Evolutionary conservation across 2,113 vertebrate species (phyloP).

Genomic region (Vicugna pacos): DNA sequence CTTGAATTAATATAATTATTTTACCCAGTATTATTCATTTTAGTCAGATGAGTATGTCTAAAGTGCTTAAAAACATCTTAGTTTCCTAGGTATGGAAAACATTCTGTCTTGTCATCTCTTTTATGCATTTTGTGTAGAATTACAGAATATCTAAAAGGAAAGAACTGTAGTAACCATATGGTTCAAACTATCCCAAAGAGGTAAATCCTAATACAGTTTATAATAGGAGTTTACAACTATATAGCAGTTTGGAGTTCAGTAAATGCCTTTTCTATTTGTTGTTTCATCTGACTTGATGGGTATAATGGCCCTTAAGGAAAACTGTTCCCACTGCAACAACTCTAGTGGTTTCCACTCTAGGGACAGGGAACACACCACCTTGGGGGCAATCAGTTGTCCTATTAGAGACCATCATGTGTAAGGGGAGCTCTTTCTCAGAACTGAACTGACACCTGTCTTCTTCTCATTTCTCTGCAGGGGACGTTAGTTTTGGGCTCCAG

Average conservation of each 20-base stretch:
- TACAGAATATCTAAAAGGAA: not conserved
- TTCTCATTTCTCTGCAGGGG: not conserved
- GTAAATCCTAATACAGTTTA: not conserved
- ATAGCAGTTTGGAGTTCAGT: not conserved
- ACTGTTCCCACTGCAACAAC: not conserved
- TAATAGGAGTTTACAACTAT: constrained; percentile 4
- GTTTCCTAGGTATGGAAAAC: not conserved
- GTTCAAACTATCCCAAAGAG: not conserved
- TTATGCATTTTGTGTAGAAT: not conserved
- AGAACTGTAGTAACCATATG: not conserved
- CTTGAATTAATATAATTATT: constrained; percentile 24
- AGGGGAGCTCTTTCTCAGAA: not conserved
- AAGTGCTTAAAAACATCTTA: constrained; percentile 1
- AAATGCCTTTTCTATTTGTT: not conserved
- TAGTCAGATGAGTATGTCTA: constrained; percentile 42
- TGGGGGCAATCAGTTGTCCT: not conserved
- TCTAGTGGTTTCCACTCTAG: not conserved
- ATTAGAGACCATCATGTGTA: not conserved
- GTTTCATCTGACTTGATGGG: not conserved
- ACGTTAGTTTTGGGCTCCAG: not conserved
- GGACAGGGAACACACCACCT: not conserved
- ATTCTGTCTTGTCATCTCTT: constrained; percentile 21
- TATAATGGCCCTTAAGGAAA: not conserved
- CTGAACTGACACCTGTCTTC: not conserved
- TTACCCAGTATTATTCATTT: not conserved